These are phyloP conservation scores for Henricia sp. DNA, from an alignment of 53 echinoderm and acorn worm species.

Conservation along the genomic window DNA sequence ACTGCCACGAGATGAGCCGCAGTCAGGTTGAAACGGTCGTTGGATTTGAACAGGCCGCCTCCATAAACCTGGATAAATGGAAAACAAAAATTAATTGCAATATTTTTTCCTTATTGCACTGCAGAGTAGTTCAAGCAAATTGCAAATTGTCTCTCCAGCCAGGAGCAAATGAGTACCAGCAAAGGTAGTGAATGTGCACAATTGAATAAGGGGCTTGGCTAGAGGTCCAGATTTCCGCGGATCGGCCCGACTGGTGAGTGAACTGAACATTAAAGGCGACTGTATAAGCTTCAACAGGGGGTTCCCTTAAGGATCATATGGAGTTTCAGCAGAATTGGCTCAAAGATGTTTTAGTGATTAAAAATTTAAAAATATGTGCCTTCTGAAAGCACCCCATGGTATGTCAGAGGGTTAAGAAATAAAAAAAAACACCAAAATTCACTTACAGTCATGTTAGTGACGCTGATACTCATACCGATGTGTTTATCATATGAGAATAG, in stretches of 20 bases:
- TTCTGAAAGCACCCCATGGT: too few species aligned
- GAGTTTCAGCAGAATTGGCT: too few species aligned
- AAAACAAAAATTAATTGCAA: neutral
- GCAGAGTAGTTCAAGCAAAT: too few species aligned
- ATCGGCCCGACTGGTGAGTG: too few species aligned
- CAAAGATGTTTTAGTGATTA: too few species aligned
- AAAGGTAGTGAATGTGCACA: too few species aligned
- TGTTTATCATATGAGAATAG: constrained; percentile 67
- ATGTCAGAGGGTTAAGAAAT: neutral
- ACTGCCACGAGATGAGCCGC: constrained; percentile 78
- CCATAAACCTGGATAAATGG: constrained; percentile 70
- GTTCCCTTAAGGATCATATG: neutral
- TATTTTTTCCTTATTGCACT: neutral
- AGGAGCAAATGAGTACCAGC: too few species aligned
- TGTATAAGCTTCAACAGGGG: too few species aligned
- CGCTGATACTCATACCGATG: constrained; percentile 66
- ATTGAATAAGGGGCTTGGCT: too few species aligned
- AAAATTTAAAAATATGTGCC: neutral
- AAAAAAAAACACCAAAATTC: neutral
- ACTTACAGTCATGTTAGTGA: constrained; percentile 83
- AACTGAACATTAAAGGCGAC: too few species aligned
- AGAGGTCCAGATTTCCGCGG: too few species aligned
- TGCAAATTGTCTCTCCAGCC: too few species aligned
- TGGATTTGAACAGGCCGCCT: constrained; percentile 87
- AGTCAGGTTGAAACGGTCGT: constrained; percentile 77